A percentile compares a stretch with the other conserved stretches of the same genome.
These are phyloP conservation scores for Spinibarbus caldwelli DNA, from an alignment of 2,797 vertebrate species.

Conservation along the genomic window DNA sequence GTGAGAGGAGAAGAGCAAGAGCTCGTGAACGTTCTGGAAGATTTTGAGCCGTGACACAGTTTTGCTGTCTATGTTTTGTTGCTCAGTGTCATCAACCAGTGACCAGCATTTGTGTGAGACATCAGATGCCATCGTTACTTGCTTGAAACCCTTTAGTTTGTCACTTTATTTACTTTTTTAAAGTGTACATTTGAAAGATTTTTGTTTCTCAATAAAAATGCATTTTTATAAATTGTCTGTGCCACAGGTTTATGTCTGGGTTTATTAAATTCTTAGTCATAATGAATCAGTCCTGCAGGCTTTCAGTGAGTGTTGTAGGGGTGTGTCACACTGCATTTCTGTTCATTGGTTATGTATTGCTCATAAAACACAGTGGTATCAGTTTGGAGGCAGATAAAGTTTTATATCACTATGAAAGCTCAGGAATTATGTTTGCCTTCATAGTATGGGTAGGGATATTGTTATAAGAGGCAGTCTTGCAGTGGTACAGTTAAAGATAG, in stretches of 20 bases:
- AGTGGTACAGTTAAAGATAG: neutral
- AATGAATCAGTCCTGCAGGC: neutral
- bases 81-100: constrained; percentile 61
- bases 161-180: constrained; percentile 78
- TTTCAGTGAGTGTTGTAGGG: neutral
- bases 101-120: constrained; percentile 78
- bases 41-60: constrained; percentile 82
- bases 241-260: neutral
- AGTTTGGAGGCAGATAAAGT: neutral
- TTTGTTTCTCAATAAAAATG: constrained; percentile 92
- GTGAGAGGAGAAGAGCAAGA: constrained; percentile 89
- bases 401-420: neutral
- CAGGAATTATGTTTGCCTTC: neutral
- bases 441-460: neutral
- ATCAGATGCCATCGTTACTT: constrained; percentile 65
- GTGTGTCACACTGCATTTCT: neutral
- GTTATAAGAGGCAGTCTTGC: neutral
- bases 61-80: constrained; percentile 57
- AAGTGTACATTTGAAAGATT: constrained; percentile 82
- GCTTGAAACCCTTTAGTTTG: constrained; percentile 62
- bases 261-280: neutral
- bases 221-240: constrained; percentile 34
- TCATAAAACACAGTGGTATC: neutral
- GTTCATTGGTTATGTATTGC: neutral
- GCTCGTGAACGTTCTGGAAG: constrained; percentile 93